A percentile compares a stretch with the other conserved stretches of the same genome.
Evolutionary conservation across 2,888 invertebrate genomes (phyloP).

Genomic region (Lepetodrilus schrolli): DNA sequence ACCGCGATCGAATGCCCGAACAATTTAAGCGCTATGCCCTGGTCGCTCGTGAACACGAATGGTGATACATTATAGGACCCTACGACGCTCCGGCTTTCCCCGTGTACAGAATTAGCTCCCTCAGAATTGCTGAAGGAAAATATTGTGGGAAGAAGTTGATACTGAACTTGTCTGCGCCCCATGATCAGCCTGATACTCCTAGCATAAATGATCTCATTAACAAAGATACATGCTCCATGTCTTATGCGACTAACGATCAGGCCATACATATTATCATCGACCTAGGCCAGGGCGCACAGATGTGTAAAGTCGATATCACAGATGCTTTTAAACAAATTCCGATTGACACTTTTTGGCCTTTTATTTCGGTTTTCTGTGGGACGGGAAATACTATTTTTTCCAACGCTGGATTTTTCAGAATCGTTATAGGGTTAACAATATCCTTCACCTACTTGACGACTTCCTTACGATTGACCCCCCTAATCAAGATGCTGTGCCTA

Average conservation of each 20-base stretch:
- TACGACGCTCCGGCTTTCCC: background rate
- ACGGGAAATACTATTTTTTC: no score
- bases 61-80: background rate
- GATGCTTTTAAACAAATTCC: constrained; percentile 30
- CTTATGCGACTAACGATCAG: constrained; percentile 8
- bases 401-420: no score
- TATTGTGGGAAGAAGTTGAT: constrained; percentile 6
- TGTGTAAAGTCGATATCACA: constrained; percentile 27
- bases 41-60: background rate
- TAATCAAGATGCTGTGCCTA: no score
- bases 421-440: no score
- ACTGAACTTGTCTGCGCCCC: constrained; percentile 22
- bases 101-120: background rate
- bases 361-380: no score
- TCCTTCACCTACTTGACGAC: no score
- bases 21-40: background rate
- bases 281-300: background rate
- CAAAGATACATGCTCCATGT: constrained; percentile 14
- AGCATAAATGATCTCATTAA: constrained; percentile 21
- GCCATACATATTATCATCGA: constrained; percentile 1
- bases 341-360: no score
- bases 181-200: background rate
- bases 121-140: constrained; percentile 13
- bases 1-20: background rate
- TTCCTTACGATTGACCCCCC: no score